Percentiles rank a stretch among this genome's conserved stretches.
Evolutionary conservation across 1,140 invertebrate species (phyloP).

Genomic region (Diprion similis): DNA sequence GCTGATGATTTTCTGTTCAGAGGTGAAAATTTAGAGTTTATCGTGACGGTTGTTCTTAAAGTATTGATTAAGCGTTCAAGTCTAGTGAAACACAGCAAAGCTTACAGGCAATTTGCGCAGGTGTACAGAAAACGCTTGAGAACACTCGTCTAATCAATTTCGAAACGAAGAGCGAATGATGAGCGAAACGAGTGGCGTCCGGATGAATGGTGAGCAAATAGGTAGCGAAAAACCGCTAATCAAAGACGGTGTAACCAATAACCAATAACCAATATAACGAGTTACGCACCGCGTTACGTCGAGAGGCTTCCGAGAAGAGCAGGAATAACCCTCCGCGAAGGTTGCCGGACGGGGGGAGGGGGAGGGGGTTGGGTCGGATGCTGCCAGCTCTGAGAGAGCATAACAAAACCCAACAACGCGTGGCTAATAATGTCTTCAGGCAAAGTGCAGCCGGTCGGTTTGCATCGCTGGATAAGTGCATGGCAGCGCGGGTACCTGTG

Average conservation of each 20-base stretch:
- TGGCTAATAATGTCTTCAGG: slow-evolving; percentile 40
- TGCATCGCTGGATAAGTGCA: background rate
- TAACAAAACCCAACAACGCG: slow-evolving; percentile 25
- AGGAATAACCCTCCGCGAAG: background rate
- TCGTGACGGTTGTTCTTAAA: no score
- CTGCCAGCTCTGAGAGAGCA: slow-evolving; percentile 30
- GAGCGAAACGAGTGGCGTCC: background rate
- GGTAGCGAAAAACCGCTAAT: background rate
- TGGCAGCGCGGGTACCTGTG: background rate
- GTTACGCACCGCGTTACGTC: slow-evolving; percentile 27
- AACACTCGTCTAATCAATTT: no score
- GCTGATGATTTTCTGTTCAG: no score
- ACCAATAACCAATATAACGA: slow-evolving; percentile 21
- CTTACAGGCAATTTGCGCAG: no score
- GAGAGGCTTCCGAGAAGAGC: slow-evolving; percentile 17
- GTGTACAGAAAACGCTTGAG: no score
- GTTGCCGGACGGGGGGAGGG: slow-evolving; percentile 13
- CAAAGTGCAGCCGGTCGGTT: background rate
- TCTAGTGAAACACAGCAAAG: no score
- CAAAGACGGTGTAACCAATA: background rate
- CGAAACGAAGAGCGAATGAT: no score
- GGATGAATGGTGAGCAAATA: background rate
- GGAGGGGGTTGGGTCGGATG: no score
- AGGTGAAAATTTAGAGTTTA: no score
- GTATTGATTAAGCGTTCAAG: no score